Conservation (phyloP, 2,888 invertebrate genomes). For the Dusona sp. region DNA sequence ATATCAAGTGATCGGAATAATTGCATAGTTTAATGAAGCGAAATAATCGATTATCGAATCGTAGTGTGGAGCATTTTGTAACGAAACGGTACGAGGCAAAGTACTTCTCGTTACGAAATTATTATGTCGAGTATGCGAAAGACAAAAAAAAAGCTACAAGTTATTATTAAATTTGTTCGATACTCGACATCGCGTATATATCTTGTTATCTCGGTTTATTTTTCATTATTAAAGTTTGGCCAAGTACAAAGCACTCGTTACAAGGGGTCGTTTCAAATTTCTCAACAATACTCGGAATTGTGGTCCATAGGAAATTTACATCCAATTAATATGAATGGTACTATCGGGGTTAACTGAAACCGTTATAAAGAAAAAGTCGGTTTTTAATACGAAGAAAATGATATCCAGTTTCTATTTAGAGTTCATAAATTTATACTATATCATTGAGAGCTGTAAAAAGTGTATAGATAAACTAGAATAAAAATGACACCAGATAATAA, state of each 20-base stretch:
- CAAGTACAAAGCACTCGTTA: too few species aligned
- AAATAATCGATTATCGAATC: slow-evolving; percentile 59
- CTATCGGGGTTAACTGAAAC: background rate
- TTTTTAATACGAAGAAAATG: background rate
- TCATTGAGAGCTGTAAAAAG: background rate
- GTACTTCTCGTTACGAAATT: slow-evolving; percentile 50
- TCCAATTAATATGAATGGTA: background rate
- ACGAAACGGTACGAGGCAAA: slow-evolving; percentile 28
- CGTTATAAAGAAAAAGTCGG: background rate
- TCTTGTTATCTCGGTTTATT: slow-evolving; percentile 7
- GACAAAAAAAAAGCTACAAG: slow-evolving; percentile 10
- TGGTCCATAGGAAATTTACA: background rate
- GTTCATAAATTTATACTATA: background rate
- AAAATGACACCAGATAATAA: background rate
- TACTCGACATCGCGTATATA: background rate
- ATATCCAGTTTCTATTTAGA: background rate
- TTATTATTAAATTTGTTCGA: slow-evolving; percentile 49
- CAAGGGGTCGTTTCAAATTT: background rate
- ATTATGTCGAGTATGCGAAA: background rate
- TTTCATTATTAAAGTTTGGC: background rate
- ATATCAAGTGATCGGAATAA: slow-evolving; percentile 45
- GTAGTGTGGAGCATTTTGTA: slow-evolving; percentile 3
- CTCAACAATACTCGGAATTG: background rate
- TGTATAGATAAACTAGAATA: background rate
- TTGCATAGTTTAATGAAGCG: slow-evolving; percentile 58